Conservation (phyloP, 92 coral and sea anemone genomes). For the Actinernus sp. region DNA sequence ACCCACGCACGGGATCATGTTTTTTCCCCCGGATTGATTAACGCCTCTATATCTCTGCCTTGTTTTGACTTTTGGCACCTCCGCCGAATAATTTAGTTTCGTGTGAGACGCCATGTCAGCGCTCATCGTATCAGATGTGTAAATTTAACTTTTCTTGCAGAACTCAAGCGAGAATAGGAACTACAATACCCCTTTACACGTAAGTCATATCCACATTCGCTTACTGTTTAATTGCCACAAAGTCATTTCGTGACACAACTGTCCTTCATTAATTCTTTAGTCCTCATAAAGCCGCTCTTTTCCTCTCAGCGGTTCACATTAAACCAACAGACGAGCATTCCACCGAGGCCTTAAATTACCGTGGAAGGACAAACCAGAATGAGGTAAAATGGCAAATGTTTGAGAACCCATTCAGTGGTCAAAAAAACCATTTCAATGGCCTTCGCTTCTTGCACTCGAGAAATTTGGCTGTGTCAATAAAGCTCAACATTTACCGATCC, state of each 20-base stretch:
- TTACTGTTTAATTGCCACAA: too few relatives aligned
- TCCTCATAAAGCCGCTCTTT: constrained; percentile 10
- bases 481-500: constrained; percentile 23
- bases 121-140: background rate
- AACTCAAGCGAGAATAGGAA: too few relatives aligned
- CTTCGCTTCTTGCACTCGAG: background rate
- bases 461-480: constrained; percentile 30
- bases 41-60: constrained; percentile 23
- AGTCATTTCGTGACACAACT: constrained; percentile 67
- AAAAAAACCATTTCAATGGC: background rate
- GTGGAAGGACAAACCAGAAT: background rate
- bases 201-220: too few relatives aligned
- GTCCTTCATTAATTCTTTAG: constrained; percentile 80
- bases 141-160: too few relatives aligned
- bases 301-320: constrained; percentile 10
- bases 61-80: constrained; percentile 45
- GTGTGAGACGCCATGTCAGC: constrained; percentile 6
- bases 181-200: too few relatives aligned
- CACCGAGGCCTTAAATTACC: constrained; percentile 3
- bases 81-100: constrained; percentile 35
- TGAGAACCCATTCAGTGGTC: background rate
- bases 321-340: constrained; percentile 1
- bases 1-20: background rate
- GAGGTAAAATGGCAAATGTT: background rate
- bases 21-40: constrained; percentile 15